Evolutionary conservation across 2,888 invertebrate species (phyloP), one percentile per base, ranked within the genome.

Genomic region (Tanypteryx hageni): DNA sequence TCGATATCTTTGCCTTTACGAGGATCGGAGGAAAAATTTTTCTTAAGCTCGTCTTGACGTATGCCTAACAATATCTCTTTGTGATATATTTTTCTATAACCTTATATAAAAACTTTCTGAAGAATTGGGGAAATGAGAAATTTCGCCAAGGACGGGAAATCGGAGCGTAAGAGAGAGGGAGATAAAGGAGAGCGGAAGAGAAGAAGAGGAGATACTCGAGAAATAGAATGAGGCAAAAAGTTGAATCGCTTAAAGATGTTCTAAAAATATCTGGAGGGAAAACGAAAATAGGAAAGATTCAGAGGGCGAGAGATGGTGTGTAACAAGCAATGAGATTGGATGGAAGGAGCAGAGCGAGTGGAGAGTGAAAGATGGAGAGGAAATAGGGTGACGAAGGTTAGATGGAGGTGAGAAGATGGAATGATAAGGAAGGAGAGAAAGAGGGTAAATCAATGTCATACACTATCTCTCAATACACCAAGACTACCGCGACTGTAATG

Each of bases 111-210:
- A 76, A 27, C 76, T 76, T 76, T 27, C 22, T 11, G 27, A 76
- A 76, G 76, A 76, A 76, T 76, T 10, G 76, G 76, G 44, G 27
- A 76, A 76, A 76, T 76, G 76, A 76, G 76, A 76, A 76, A 76
- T 27, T 76, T 76, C 22, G 68, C 76, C 0, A 27, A 76, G 27
- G 27, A 7, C 4, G 4, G 5, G 11, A 27, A 14, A 76, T 22
- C 3, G 27, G 76, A 44, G 44, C 0, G 22, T 7, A 22, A 76
- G 27, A 76, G 76, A 27, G 27, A 76, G 27, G 22, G 27, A 76
- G 22, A 27, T n/a, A 22, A 76, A 22, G 22, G 27, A 76, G 76
- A 76, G 22, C 0, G 27, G 76, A 9, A 11, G 76, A 5, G 22
- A 76, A 22, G 22, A 76, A 27, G 11, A n/a, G 22, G 9, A 18